Evolutionary conservation across 53 echinoderm and acorn worm species (phyloP).

Genomic region (Patiria pectinifera): DNA sequence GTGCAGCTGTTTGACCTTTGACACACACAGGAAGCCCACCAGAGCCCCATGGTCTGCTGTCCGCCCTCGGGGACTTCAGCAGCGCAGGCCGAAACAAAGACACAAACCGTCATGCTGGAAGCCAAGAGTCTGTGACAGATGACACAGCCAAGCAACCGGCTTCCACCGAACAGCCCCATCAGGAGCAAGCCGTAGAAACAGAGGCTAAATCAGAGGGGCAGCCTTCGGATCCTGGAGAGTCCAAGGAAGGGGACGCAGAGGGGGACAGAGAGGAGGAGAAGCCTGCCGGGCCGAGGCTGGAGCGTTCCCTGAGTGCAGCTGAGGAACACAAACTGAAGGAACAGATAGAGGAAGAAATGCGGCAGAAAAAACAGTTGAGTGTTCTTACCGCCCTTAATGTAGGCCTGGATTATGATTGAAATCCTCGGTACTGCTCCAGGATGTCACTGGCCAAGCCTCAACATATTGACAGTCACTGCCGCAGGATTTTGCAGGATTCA

Average conservation of each 20-base stretch:
- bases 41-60: slow-evolving; percentile 26
- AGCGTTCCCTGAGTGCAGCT: slow-evolving; percentile 35
- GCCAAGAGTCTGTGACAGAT: background rate
- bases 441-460: too few species aligned
- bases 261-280: slow-evolving; percentile 13
- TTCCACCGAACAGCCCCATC: background rate
- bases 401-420: too few species aligned
- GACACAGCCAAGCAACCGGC: background rate
- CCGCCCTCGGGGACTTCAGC: slow-evolving; percentile 46
- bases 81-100: slow-evolving; percentile 20
- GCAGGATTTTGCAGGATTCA: too few species aligned
- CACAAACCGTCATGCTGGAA: background rate
- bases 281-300: slow-evolving; percentile 14
- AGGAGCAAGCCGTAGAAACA: background rate
- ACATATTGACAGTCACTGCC: too few species aligned
- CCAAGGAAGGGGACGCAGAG: background rate
- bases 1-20: background rate
- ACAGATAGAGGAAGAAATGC: slow-evolving; percentile 62
- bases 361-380: slow-evolving; percentile 89
- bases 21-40: slow-evolving; percentile 27
- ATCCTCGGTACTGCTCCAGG: too few species aligned
- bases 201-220: background rate
- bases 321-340: slow-evolving; percentile 37
- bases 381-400: too few species aligned
- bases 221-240: background rate